A percentile compares a stretch with the other conserved stretches of the same genome.
phyloP scores from a whole-genome alignment of 2,797 vertebrate species.

The Anisognathus igniventris region DNA sequence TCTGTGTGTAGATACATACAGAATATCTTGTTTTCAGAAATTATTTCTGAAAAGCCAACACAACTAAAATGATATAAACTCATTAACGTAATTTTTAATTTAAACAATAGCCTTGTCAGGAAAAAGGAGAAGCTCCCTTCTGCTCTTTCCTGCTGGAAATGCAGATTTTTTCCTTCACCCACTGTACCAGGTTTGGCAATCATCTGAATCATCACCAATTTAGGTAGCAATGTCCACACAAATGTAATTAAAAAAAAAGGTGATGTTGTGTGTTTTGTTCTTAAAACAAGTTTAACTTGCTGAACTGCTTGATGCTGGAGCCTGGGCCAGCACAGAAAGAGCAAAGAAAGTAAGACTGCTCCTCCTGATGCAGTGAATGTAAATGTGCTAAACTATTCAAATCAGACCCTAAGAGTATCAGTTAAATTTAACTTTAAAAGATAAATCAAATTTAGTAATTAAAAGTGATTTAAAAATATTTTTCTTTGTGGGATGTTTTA shows the following conservation, averaged over 20 bases:
- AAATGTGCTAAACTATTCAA: background rate
- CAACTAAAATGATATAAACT: background rate
- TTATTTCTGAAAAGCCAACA: background rate
- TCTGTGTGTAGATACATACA: background rate
- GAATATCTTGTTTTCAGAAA: background rate
- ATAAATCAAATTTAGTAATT: background rate
- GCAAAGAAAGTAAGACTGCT: background rate
- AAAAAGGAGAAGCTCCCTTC: background rate
- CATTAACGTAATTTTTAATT: background rate
- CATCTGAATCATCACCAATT: background rate
- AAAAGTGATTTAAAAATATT: background rate
- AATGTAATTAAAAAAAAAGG: background rate
- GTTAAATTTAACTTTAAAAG: background rate
- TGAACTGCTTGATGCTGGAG: background rate
- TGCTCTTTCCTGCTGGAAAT: background rate
- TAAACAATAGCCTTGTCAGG: background rate
- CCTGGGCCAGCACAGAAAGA: background rate
- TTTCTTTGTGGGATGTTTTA: background rate
- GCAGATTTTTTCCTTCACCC: background rate
- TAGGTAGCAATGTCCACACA: background rate
- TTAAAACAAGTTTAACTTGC: background rate
- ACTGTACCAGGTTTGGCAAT: background rate
- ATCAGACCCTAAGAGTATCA: background rate
- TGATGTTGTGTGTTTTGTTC: background rate
- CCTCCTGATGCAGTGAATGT: background rate